A percentile compares a stretch with the other conserved stretches of the same genome.
Evolutionary conservation across 2,113 vertebrate species (phyloP).

Genomic region (Felis chaus): DNA sequence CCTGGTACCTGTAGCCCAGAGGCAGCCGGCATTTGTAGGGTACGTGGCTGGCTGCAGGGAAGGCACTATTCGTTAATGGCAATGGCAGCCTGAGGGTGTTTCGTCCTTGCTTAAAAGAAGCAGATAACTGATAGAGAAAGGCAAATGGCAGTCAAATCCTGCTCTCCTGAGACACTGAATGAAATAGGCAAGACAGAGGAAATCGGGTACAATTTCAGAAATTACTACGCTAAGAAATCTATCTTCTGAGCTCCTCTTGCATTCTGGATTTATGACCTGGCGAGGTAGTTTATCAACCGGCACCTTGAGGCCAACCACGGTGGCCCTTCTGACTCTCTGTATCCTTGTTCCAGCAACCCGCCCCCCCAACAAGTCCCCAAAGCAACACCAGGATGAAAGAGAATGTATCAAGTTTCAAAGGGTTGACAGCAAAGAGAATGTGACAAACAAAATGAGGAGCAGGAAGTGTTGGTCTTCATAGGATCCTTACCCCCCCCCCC

Average conservation of each 20-base stretch:
- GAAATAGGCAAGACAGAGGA: background rate
- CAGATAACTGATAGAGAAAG: background rate
- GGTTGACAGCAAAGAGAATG: background rate
- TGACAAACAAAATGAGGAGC: background rate
- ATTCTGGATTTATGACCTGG: background rate
- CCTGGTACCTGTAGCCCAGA: fast-evolving
- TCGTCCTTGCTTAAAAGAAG: background rate
- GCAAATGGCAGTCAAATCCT: background rate
- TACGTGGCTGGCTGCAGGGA: background rate
- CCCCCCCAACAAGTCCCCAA: background rate
- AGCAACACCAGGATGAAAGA: background rate
- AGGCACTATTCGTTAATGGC: background rate
- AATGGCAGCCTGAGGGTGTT: background rate
- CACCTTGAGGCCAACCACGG: background rate
- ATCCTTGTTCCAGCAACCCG: too few species aligned
- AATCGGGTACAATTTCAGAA: constrained; percentile 3
- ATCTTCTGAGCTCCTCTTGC: background rate
- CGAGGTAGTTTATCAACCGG: background rate
- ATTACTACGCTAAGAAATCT: background rate
- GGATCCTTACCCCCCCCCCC: too few species aligned
- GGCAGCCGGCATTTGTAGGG: background rate
- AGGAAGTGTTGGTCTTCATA: background rate
- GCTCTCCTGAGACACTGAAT: background rate
- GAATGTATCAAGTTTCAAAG: background rate
- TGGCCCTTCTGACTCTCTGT: background rate